These are phyloP conservation scores for Cheiracanthium punctorium DNA, from an alignment of 2,888 invertebrate species.

Conservation along the genomic window DNA sequence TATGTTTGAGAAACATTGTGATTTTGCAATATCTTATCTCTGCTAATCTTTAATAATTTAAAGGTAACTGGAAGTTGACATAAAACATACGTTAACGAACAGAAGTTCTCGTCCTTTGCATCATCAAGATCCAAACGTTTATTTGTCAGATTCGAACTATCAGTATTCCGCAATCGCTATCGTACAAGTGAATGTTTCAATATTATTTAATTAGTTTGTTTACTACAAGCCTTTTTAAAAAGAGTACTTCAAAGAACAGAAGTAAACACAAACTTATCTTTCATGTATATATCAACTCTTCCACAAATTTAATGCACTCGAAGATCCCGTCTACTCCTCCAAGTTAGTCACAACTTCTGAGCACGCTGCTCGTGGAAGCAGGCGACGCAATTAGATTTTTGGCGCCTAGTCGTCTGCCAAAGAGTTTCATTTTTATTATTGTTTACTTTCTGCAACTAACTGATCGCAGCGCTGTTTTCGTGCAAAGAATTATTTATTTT, in stretches of 20 bases:
- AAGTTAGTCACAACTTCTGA: not conserved
- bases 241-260: too few species aligned
- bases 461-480: conserved; percentile 55
- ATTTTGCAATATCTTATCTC: not conserved
- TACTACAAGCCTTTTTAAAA: too few species aligned
- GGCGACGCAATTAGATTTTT: conserved; percentile 33
- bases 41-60: not conserved
- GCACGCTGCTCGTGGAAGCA: not conserved
- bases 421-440: not conserved
- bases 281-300: not conserved
- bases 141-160: too few species aligned
- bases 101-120: not conserved
- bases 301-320: not conserved
- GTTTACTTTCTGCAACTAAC: not conserved
- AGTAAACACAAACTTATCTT: not conserved
- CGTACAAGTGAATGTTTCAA: too few species aligned
- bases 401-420: conserved; percentile 19
- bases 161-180: too few species aligned
- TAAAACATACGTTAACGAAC: not conserved
- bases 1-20: conserved; percentile 21
- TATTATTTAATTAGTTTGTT: too few species aligned
- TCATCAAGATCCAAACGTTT: not conserved
- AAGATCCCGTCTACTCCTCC: not conserved
- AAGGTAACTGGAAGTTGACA: not conserved
- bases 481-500: too few species aligned